Evolutionary conservation across 2,113 vertebrate genomes (phyloP).

Genomic region (Campylomormyrus numenius): DNA sequence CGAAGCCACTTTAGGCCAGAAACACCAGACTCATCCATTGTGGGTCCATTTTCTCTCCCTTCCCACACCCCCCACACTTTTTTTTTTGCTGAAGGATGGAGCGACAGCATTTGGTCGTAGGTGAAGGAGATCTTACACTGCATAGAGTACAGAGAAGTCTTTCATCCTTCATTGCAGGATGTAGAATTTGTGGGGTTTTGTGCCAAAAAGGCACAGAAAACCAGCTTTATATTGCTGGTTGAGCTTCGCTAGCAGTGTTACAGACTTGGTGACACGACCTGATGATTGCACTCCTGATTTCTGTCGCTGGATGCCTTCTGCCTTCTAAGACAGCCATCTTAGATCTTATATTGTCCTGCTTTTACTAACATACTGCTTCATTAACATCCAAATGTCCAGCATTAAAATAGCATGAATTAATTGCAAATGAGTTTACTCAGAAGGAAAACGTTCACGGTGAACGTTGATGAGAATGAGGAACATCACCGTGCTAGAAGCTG

Average conservation of each 20-base stretch:
- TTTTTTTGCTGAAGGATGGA: not conserved
- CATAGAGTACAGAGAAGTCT: not conserved
- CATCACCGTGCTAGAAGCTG: not conserved
- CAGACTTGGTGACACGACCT: not conserved
- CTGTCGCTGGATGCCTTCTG: not conserved
- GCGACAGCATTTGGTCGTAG: not conserved
- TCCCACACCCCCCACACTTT: not conserved
- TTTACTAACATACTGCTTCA: not conserved
- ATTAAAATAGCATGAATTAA: not conserved
- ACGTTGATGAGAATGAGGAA: not conserved
- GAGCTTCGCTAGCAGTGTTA: not conserved
- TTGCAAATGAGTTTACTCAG: not conserved
- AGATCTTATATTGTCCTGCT: not conserved
- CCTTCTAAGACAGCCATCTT: not conserved
- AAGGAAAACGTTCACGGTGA: not conserved
- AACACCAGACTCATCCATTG: not conserved
- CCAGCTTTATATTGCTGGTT: not conserved
- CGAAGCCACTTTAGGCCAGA: not conserved
- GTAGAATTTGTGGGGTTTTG: not conserved
- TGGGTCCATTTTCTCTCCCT: not conserved
- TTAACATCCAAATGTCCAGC: not conserved
- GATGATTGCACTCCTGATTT: not conserved
- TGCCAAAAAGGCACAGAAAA: not conserved
- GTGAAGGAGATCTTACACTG: not conserved
- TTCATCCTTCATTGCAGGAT: not conserved